These are phyloP conservation scores for Paedocypris micromegethes DNA, from an alignment of 2,797 vertebrate species.

Conservation along the genomic window DNA sequence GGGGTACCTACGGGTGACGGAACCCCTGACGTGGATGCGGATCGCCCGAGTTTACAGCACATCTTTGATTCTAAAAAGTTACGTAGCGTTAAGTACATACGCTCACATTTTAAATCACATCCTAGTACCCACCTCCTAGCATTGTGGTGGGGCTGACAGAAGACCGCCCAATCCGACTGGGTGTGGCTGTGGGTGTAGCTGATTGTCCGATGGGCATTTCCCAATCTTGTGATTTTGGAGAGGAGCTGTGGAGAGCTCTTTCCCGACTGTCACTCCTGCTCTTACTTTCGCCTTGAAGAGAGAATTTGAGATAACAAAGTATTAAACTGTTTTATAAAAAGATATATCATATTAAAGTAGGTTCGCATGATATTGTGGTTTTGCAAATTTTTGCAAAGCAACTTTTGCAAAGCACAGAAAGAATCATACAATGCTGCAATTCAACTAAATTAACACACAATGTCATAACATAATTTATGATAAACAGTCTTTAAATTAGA, in stretches of 20 bases:
- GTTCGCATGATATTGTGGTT: too few relatives aligned
- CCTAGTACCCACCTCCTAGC: conserved; percentile 64
- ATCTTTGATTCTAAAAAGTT: conserved; percentile 73
- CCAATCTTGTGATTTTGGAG: conserved; percentile 75
- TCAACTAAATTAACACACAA: conserved; percentile 6
- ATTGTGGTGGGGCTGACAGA: conserved; percentile 80
- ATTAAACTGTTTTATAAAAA: too few relatives aligned
- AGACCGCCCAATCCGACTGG: conserved; percentile 75
- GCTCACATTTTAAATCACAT: background rate
- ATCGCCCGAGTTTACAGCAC: conserved; percentile 83
- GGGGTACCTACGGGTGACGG: conserved; percentile 78
- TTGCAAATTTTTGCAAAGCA: too few relatives aligned
- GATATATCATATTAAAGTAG: too few relatives aligned
- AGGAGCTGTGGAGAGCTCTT: conserved; percentile 67
- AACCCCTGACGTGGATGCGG: conserved; percentile 87
- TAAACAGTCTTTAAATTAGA: too few relatives aligned
- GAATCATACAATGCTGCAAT: background rate
- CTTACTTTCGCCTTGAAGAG: conserved; percentile 71
- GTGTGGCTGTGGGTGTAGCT: conserved; percentile 61
- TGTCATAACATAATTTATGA: conserved; percentile 1
- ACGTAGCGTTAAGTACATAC: too few relatives aligned
- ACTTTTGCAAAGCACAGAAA: too few relatives aligned
- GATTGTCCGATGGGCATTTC: conserved; percentile 72
- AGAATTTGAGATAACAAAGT: background rate
- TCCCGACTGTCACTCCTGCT: conserved; percentile 71